A percentile compares a stretch with the other conserved stretches of the same genome.
These are phyloP conservation scores for Apamea crenata DNA, from an alignment of 2,888 invertebrate genomes.

Conservation along the genomic window DNA sequence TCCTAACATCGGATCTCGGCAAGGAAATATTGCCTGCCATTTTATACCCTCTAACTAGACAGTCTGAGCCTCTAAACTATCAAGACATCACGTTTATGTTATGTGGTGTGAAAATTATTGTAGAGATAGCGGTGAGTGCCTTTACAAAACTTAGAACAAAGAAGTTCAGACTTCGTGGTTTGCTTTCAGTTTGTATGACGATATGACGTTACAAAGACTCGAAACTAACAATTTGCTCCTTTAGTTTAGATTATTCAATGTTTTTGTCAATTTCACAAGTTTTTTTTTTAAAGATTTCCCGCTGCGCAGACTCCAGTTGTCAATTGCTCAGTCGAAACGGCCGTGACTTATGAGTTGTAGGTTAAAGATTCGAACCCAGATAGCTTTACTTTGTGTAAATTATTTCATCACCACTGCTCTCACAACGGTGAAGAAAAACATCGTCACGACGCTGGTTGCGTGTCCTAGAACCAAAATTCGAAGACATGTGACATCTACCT, in stretches of 20 bases:
- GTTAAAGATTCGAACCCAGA: neutral
- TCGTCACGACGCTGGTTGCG: no score
- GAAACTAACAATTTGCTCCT: neutral
- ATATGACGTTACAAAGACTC: neutral
- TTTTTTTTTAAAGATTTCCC: neutral
- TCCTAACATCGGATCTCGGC: constrained; percentile 28
- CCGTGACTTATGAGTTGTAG: neutral
- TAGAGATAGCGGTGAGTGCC: constrained; percentile 9
- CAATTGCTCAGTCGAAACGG: neutral
- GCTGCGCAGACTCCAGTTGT: neutral
- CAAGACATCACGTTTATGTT: constrained; percentile 58
- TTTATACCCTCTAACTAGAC: constrained; percentile 56
- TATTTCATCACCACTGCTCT: neutral
- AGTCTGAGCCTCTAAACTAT: constrained; percentile 51
- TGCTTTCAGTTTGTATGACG: constrained; percentile 21
- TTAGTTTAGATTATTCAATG: neutral
- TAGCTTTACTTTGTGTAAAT: neutral
- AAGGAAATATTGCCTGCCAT: constrained; percentile 54
- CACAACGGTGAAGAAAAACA: neutral
- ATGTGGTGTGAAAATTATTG: constrained; percentile 49
- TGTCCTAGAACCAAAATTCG: neutral
- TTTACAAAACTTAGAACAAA: constrained; percentile 31
- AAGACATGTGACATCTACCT: neutral
- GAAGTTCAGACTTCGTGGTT: constrained; percentile 6
- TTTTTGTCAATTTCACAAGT: neutral